These are phyloP conservation scores for Geotrupes spiniger DNA, from an alignment of 2,888 invertebrate genomes.

Conservation along the genomic window DNA sequence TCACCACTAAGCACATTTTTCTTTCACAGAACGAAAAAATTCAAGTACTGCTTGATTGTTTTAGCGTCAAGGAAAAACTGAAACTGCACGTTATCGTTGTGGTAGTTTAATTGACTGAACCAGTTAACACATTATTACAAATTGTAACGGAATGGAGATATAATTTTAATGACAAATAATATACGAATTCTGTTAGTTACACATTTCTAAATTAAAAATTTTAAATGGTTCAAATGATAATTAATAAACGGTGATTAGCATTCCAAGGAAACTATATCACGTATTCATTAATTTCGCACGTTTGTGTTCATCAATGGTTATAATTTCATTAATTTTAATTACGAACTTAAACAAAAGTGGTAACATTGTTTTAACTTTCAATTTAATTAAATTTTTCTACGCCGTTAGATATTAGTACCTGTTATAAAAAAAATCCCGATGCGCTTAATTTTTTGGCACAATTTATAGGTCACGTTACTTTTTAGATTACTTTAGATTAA, in stretches of 20 bases:
- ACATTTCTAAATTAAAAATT: slow-evolving; percentile 15
- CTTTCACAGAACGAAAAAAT: not conserved
- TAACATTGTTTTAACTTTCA: too few relatives aligned
- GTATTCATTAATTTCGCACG: too few relatives aligned
- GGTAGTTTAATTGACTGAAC: slow-evolving; percentile 25
- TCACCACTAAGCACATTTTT: slow-evolving; percentile 1
- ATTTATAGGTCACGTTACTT: too few relatives aligned
- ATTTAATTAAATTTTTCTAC: too few relatives aligned
- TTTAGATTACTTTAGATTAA: too few relatives aligned
- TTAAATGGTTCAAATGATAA: slow-evolving; percentile 16
- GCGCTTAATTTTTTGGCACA: too few relatives aligned
- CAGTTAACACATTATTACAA: slow-evolving; percentile 39
- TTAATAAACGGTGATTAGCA: slow-evolving; percentile 19
- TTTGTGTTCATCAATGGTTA: too few relatives aligned
- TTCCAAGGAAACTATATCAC: slow-evolving; percentile 6
- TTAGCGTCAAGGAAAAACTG: slow-evolving; percentile 9
- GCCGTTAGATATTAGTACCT: too few relatives aligned
- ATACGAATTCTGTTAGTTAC: slow-evolving; percentile 38
- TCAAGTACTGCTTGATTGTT: slow-evolving; percentile 2
- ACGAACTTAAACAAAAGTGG: too few relatives aligned
- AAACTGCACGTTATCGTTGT: slow-evolving; percentile 11
- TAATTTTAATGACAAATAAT: slow-evolving; percentile 42
- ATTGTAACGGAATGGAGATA: slow-evolving; percentile 43
- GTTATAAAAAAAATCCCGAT: too few relatives aligned
- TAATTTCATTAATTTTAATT: too few relatives aligned